Percentiles rank a stretch among this genome's conserved stretches.
These are phyloP conservation scores for Sakesphorus luctuosus DNA, from an alignment of 2,113 vertebrate species.

Conservation along the genomic window DNA sequence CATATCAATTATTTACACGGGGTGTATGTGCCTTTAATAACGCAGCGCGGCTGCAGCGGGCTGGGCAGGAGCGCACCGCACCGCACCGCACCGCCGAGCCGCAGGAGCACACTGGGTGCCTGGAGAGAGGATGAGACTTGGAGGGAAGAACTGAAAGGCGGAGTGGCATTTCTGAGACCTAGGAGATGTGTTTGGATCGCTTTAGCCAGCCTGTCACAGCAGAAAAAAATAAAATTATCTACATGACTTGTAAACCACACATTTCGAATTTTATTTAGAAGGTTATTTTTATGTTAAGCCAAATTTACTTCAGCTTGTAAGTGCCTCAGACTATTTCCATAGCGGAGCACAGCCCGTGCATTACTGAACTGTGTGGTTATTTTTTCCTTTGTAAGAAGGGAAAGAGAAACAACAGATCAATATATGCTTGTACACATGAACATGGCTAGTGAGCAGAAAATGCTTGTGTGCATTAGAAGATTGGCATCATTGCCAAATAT, in stretches of 20 bases:
- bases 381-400: not conserved
- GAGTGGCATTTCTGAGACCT: not conserved
- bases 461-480: not conserved
- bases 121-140: not conserved
- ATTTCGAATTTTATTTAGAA: not conserved
- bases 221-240: not conserved
- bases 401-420: slow-evolving; percentile 10
- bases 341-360: not conserved
- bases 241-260: not conserved
- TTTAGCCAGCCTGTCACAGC: not conserved
- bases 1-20: not conserved
- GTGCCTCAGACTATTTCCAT: not conserved
- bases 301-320: not conserved
- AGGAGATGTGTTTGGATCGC: not conserved
- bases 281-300: slow-evolving; percentile 6
- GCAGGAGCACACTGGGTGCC: not conserved
- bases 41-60: not conserved
- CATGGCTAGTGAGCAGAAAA: not conserved
- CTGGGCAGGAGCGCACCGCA: not conserved
- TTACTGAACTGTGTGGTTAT: not conserved
- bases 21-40: not conserved
- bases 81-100: not conserved
- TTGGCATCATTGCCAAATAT: not conserved
- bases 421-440: not conserved
- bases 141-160: not conserved